Evolutionary conservation across 35 echinoderm and acorn worm species (phyloP).

Genomic region (Ptychodera flava): DNA sequence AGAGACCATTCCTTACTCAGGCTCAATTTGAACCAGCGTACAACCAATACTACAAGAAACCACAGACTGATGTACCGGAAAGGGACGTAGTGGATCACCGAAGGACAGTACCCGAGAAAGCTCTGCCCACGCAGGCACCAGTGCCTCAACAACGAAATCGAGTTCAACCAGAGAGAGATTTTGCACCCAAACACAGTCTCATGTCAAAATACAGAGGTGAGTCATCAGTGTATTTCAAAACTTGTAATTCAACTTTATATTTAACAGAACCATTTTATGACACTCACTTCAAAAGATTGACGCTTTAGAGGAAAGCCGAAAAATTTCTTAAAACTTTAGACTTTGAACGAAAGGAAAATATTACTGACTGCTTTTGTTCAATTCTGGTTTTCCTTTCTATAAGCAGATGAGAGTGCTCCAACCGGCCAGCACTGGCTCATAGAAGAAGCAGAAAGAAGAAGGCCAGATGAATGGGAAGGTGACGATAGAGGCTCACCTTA

Average conservation of each 20-base stretch:
- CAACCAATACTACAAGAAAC: neutral
- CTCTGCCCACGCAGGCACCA: neutral
- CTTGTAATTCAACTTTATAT: too few relatives aligned
- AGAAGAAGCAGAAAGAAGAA: slow-evolving; percentile 79
- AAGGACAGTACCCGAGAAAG: neutral
- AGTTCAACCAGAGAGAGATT: slow-evolving; percentile 54
- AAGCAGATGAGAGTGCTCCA: slow-evolving; percentile 58
- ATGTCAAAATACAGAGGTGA: slow-evolving; percentile 93
- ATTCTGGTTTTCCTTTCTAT: too few relatives aligned
- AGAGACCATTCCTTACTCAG: neutral
- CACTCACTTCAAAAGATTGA: too few relatives aligned
- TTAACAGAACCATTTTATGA: too few relatives aligned
- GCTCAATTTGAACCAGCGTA: neutral
- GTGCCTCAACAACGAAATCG: neutral
- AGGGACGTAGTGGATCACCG: slow-evolving; percentile 2
- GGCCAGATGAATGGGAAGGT: slow-evolving; percentile 43
- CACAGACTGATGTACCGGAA: neutral
- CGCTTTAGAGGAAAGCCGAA: too few relatives aligned
- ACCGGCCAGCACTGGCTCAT: slow-evolving; percentile 69
- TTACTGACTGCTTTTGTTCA: too few relatives aligned
- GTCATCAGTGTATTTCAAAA: too few relatives aligned
- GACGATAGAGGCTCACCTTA: neutral
- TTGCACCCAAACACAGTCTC: slow-evolving; percentile 29
- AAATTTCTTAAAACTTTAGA: too few relatives aligned
- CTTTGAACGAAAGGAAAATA: too few relatives aligned